These are phyloP conservation scores for Aleiodes sp. DNA, from an alignment of 1,140 invertebrate species.

Conservation along the genomic window DNA sequence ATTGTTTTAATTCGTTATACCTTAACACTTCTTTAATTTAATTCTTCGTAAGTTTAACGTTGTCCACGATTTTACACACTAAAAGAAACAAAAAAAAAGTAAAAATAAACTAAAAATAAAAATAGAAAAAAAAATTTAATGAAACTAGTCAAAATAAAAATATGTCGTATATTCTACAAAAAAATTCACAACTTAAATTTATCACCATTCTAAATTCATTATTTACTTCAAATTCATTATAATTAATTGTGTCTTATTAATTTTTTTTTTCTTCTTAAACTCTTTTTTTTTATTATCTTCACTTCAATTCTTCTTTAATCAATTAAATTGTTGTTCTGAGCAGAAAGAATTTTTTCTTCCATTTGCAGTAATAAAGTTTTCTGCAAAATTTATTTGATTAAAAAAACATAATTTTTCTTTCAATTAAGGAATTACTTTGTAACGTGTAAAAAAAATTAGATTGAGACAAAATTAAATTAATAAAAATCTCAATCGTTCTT, in stretches of 20 bases:
- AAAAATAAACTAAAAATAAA: too few species aligned
- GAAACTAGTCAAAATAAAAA: conserved; percentile 46
- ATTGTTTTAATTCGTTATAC: conserved; percentile 39
- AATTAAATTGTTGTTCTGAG: conserved; percentile 13
- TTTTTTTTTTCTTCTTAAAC: conserved; percentile 33
- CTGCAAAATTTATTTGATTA: not conserved
- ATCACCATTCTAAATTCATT: conserved; percentile 45
- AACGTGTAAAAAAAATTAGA: not conserved
- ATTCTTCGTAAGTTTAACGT: conserved; percentile 45
- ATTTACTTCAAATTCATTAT: conserved; percentile 48
- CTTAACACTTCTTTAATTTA: conserved; percentile 28
- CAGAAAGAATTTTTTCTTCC: not conserved
- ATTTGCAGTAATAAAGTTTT: too few species aligned
- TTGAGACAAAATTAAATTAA: not conserved
- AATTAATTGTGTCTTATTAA: conserved; percentile 47
- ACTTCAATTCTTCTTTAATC: conserved; percentile 10
- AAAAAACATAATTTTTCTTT: not conserved
- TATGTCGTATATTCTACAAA: conserved; percentile 49
- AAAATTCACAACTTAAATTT: conserved; percentile 54
- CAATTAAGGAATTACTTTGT: not conserved
- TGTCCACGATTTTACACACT: conserved; percentile 51
- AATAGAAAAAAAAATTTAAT: conserved; percentile 13
- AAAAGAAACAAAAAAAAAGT: too few species aligned
- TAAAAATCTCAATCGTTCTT: conserved; percentile 12
- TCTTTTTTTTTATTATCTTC: conserved; percentile 1